A percentile compares a stretch with the other conserved stretches of the same genome.
These are phyloP conservation scores for Anastrepha obliqua DNA, from an alignment of 1,140 invertebrate species.

Conservation along the genomic window DNA sequence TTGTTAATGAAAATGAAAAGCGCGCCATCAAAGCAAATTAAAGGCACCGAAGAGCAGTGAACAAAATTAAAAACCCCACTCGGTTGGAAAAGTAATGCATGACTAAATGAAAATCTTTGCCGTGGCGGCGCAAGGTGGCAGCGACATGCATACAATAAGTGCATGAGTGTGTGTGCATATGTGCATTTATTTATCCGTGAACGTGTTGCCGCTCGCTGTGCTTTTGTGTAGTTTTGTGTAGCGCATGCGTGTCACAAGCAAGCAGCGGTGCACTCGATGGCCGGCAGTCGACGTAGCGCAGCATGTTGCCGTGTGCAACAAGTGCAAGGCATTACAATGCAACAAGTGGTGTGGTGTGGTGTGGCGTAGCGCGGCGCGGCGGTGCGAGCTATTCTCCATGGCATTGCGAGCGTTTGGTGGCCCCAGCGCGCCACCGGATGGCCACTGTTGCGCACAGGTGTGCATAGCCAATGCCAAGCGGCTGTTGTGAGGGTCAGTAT, in stretches of 20 bases:
- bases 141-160: background rate
- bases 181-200: background rate
- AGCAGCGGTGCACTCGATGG: background rate
- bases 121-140: background rate
- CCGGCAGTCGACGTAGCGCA: background rate
- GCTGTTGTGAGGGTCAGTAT: conserved; percentile 5
- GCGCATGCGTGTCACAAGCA: conserved; percentile 43
- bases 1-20: conserved; percentile 52
- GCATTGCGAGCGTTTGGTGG: conserved; percentile 39
- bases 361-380: background rate
- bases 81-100: conserved; percentile 45
- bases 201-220: background rate
- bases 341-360: background rate
- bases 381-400: conserved; percentile 20
- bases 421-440: conserved; percentile 26
- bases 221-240: background rate
- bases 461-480: conserved; percentile 44
- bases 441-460: conserved; percentile 44
- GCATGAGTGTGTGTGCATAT: background rate
- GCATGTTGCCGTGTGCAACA: background rate
- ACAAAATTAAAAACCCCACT: background rate
- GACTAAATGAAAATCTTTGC: conserved; percentile 47
- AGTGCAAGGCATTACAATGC: background rate
- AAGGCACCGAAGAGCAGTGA: background rate
- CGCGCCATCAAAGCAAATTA: conserved; percentile 25